Evolutionary conservation across 1,140 invertebrate species (phyloP).

Genomic region (Fopius arisanus): DNA sequence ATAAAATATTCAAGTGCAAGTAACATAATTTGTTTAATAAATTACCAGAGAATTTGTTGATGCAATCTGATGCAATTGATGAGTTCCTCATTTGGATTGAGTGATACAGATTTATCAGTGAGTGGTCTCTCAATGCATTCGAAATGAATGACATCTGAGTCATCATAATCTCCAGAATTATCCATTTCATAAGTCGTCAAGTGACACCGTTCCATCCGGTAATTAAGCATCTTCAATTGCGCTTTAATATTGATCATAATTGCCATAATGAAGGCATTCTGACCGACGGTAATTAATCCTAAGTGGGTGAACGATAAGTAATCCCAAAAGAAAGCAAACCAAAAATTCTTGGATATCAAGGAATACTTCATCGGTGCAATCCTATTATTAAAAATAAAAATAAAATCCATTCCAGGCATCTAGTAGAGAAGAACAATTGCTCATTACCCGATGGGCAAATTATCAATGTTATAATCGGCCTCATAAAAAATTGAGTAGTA

Average conservation of each 20-base stretch:
- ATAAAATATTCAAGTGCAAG: no score
- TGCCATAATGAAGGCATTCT: neutral
- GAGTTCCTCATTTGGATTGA: neutral
- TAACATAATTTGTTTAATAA: no score
- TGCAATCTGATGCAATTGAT: neutral
- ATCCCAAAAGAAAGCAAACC: neutral
- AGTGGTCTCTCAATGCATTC: neutral
- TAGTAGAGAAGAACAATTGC: neutral
- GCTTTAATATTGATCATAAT: neutral
- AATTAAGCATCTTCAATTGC: neutral
- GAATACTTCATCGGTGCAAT: neutral
- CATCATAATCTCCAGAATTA: neutral
- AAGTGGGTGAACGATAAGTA: neutral
- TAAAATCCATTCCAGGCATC: neutral
- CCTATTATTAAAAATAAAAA: neutral
- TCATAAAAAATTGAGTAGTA: neutral
- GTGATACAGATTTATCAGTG: neutral
- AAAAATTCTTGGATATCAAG: neutral
- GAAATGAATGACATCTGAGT: neutral
- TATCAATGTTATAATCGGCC: neutral
- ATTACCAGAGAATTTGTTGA: neutral
- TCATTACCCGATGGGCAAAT: neutral
- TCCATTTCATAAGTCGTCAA: neutral
- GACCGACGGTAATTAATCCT: neutral
- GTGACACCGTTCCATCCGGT: neutral